Conservation (phyloP, 2,797 vertebrate genomes). For the Gymnopithys bicolor region DNA sequence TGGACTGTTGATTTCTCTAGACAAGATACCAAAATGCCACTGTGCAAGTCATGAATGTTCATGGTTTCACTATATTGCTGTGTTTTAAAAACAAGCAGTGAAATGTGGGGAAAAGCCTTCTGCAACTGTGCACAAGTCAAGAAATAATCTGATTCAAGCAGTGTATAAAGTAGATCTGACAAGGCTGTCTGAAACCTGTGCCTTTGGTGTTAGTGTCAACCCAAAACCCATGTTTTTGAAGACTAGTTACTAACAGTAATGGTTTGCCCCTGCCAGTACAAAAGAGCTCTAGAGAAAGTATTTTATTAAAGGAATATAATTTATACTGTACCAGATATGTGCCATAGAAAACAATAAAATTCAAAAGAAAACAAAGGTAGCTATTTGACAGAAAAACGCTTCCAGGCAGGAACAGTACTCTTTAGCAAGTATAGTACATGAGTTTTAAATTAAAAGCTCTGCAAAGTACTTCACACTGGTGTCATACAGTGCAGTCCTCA, state of each 20-base stretch:
- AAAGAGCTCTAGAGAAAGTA: constrained; percentile 10
- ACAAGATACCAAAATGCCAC: constrained; percentile 42
- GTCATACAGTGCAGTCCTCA: background rate
- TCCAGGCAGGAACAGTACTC: background rate
- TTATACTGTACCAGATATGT: background rate
- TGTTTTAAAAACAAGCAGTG: constrained; percentile 32
- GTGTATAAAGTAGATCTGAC: background rate
- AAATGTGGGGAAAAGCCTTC: constrained; percentile 34
- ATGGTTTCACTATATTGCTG: background rate
- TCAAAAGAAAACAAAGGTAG: background rate
- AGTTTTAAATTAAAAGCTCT: constrained; percentile 5
- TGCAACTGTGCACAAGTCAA: background rate
- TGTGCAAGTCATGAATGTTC: constrained; percentile 24
- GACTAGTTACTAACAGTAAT: background rate
- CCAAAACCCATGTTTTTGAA: background rate
- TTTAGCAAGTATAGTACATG: background rate
- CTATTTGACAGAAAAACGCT: constrained; percentile 11
- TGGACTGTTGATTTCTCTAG: background rate
- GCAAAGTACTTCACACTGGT: background rate
- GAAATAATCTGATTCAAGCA: background rate
- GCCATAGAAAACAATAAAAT: background rate
- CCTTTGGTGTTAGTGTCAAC: background rate
- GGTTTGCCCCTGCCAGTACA: background rate
- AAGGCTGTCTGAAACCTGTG: background rate
- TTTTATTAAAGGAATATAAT: constrained; percentile 43